Evolutionary conservation across 2,888 invertebrate species (phyloP), one percentile per base, ranked within the genome.

Genomic region (Pelosia muscerda): DNA sequence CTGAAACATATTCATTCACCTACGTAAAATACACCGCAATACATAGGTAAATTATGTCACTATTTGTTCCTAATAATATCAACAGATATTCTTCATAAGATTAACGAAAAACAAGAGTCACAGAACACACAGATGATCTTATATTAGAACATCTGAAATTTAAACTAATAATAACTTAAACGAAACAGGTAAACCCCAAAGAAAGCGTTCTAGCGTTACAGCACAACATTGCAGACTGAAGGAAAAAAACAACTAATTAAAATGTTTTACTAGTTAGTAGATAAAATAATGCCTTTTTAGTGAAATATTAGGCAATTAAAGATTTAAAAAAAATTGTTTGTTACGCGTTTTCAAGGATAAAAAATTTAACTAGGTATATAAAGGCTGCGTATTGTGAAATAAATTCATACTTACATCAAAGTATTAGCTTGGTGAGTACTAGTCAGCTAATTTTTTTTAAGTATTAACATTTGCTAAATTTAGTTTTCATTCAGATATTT

Each of bases 291-390:
- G 19, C 19, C 15, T 42, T 42, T 49, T 8, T 49, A n/a, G 0
- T 9, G n/a, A 49, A 49, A 49, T 49, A 49, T 49, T 49, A 49
- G 49, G 49, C 49, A 58, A 22, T 4, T 6, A 58, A 34, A 34
- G n/a, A 22, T 58, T 34, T 23, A 2, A 15, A 22, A 59, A 34
- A 23, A 59, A 23, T 22, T 34, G 22, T n/a, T 0, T 56, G 19
- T 26, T 38, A 42, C 22, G 56, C 26, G 19, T 19, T 22, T 25
- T 64, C 63, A 64, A 63, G 56, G 56, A 42, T 64, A 57, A n/a
- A 2, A 64, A 38, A 49, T 49, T 19, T 49, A 49, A 49, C 49
- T 22, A 28, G n/a, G 42, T 57, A 57, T 64, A 63, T 63, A 64
- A 54, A 59, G 38, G 34, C 38, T 19, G 34, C 2, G 23, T 19